phyloP scores from a whole-genome alignment of 2,888 invertebrate genomes.

The Tenthredo mesomela region DNA sequence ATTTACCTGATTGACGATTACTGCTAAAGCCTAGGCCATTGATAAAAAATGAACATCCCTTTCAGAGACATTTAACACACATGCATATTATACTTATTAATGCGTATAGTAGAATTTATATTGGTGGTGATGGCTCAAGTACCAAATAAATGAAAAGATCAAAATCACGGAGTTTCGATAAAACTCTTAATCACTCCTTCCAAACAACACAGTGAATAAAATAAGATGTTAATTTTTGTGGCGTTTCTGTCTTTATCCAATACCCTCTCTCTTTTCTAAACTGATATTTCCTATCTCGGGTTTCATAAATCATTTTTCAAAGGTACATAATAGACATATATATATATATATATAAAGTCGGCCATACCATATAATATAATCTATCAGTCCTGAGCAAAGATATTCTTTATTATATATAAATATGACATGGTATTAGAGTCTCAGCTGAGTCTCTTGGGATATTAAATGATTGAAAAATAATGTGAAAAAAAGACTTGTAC shows the following conservation, averaged over 20 bases:
- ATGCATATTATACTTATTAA: conserved; percentile 55
- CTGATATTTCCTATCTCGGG: neutral
- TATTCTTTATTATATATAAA: neutral
- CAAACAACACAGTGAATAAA: neutral
- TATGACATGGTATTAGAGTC: neutral
- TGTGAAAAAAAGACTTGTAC: conserved; percentile 78
- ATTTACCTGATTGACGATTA: conserved; percentile 33
- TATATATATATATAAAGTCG: neutral
- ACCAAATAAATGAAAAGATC: conserved; percentile 2
- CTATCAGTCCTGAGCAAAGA: conserved; percentile 1
- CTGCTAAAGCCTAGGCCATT: conserved; percentile 19
- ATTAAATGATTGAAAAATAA: neutral
- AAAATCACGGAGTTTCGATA: conserved; percentile 7
- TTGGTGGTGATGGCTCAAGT: conserved; percentile 69
- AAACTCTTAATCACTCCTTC: neutral
- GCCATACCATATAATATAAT: neutral
- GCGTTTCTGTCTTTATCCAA: neutral
- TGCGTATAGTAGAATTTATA: conserved; percentile 52
- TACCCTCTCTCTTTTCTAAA: neutral
- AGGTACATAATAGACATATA: neutral
- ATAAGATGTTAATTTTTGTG: conserved; percentile 27
- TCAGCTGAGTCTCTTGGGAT: neutral
- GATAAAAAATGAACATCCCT: conserved; percentile 55
- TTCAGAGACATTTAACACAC: conserved; percentile 58
- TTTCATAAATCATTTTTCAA: neutral